Conservation (phyloP, 2,113 vertebrate species). For the Equus przewalskii region DNA sequence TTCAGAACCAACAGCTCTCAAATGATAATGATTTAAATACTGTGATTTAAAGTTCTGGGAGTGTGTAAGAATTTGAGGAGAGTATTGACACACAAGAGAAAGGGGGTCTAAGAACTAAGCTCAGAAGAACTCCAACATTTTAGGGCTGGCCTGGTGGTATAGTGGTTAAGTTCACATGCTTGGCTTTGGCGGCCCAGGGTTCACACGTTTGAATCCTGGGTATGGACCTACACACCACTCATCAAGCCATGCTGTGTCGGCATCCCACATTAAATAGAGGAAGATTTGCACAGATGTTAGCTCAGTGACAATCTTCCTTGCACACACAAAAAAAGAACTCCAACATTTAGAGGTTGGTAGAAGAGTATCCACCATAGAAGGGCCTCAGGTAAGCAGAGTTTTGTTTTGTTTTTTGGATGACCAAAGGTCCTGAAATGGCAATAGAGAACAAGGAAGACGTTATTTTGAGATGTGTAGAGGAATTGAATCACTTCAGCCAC, state of each 20-base stretch:
- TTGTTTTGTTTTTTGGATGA: neutral
- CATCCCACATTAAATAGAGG: no score
- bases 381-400: neutral
- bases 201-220: no score
- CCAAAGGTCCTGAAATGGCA: neutral
- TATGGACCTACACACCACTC: no score
- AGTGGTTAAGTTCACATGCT: no score
- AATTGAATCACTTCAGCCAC: neutral
- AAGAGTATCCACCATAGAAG: neutral
- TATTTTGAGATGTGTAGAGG: neutral
- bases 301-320: no score
- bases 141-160: no score
- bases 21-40: neutral
- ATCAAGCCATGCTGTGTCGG: no score
- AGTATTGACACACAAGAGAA: neutral
- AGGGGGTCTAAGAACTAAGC: neutral
- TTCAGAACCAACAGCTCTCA: neutral
- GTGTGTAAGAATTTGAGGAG: neutral
- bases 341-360: neutral
- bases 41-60: slow-evolving; percentile 19
- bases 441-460: neutral
- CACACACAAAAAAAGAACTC: neutral
- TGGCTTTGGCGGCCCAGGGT: no score
- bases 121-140: neutral
- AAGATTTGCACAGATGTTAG: no score